Base-by-base conservation (phyloP, 2,113 vertebrate species). In the Pheucticus melanocephalus region DNA sequence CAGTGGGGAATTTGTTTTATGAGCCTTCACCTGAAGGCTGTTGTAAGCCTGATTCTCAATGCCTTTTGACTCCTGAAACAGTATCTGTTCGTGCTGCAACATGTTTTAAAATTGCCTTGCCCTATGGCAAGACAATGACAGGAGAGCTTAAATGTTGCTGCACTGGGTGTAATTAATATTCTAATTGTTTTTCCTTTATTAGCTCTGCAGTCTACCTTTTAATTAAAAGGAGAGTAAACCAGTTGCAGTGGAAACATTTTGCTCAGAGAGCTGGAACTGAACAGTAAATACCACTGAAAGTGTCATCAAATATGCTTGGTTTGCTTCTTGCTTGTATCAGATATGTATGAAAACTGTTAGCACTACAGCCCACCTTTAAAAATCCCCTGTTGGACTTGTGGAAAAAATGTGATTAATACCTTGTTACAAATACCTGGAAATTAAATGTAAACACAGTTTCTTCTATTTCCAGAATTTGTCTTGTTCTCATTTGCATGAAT, bases 141-240 rank as follows among this genome's bases (percentile, higher is more conserved):
- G 48, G 20, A 91, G 78, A 87, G 44, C 53, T 84, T 79, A 77
- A 75, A 51, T 78, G 82, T 68, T 95, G n/a, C 82, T 4, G 2
- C 68, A 48, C 15, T 72, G 70, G 35, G 20, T 60, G 68, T 93
- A 90, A 95, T 90, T 92, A 92, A 73, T 85, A 83, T 57, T 68
- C 50, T 93, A 68, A 92, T 96, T 91, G 42, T 90, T 93, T 95
- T 93, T 94, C 31, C 33, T 72, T 24, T 66, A 60, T 84, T 88
- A 71, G 61, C 48, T 82, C 10, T n/a, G 12, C 66, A 15, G 37
- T 65, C 73, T 66, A 47, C 18, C 40, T 63, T 71, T 94, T 94
- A 75, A 88, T 93, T 89, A 88, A 93, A 83, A 60, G 20, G n/a
- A 64, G 39, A 86, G 56, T 86, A 78, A 94, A 54, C 71, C 27